Percentiles rank a stretch among this genome's conserved stretches.
Conservation (phyloP, 2,113 vertebrate species). For the Sminthopsis crassicaudata region DNA sequence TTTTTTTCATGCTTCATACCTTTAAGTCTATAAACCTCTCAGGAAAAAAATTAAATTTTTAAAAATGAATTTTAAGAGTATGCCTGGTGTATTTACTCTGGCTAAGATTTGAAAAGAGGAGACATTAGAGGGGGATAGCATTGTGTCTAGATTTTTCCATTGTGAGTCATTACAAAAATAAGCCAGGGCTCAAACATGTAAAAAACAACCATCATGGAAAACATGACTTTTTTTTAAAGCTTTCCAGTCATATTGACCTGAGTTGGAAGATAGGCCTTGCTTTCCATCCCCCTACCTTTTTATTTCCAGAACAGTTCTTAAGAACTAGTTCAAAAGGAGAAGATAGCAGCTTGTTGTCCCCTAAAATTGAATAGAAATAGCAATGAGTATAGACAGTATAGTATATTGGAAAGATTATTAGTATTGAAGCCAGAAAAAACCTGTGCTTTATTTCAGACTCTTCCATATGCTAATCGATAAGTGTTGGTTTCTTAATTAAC, state of each 20-base stretch:
- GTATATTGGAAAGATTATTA: background rate
- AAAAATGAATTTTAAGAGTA: background rate
- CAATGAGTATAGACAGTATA: background rate
- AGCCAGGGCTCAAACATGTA: background rate
- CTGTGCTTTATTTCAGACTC: background rate
- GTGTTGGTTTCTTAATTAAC: background rate
- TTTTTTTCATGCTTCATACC: background rate
- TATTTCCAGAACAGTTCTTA: background rate
- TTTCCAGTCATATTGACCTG: background rate
- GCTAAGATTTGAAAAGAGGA: conserved; percentile 2
- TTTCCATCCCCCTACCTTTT: background rate
- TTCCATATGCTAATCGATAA: background rate
- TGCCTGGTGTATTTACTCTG: conserved; percentile 9
- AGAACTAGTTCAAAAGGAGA: background rate
- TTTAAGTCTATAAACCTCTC: conserved; percentile 4
- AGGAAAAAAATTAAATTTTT: background rate
- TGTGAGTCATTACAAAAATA: conserved; percentile 16
- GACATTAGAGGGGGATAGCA: background rate
- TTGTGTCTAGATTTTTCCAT: background rate
- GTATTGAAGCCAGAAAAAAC: background rate
- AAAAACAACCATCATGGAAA: background rate
- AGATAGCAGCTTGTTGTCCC: background rate
- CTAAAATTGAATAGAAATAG: background rate
- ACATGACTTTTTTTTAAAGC: background rate
- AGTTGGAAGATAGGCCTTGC: background rate